phyloP scores from a whole-genome alignment of 1,140 invertebrate species.

The Olivierus martensii region DNA sequence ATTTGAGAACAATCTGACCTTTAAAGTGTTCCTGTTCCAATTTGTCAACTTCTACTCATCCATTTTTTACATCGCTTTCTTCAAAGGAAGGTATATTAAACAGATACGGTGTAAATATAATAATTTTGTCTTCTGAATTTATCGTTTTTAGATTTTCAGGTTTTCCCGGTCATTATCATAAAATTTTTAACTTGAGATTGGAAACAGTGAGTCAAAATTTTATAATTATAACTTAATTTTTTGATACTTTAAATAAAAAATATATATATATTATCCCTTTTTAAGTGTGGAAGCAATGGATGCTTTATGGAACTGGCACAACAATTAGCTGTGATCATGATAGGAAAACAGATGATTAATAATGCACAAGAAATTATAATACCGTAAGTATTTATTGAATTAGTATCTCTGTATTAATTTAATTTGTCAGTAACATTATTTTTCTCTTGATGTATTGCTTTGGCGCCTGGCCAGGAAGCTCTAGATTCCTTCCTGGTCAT shows the following conservation, averaged over 20 bases:
- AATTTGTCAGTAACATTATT: no score
- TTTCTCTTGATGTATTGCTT: no score
- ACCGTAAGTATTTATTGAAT: conserved; percentile 36
- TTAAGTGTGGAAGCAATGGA: conserved; percentile 59
- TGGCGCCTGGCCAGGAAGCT: no score
- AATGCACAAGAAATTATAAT: conserved; percentile 58
- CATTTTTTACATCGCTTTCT: conserved; percentile 72
- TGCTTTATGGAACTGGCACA: conserved; percentile 69
- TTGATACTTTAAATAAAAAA: no score
- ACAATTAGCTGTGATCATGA: conserved; percentile 70
- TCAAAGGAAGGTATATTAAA: conserved; percentile 46
- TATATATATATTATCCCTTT: conserved; percentile 10
- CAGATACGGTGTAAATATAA: no score
- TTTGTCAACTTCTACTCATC: conserved; percentile 78
- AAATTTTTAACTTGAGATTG: conserved; percentile 49
- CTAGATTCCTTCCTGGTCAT: no score
- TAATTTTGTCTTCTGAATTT: no score
- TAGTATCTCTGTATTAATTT: no score
- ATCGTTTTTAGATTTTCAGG: conserved; percentile 49
- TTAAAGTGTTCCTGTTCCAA: conserved; percentile 76
- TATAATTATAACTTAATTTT: not conserved
- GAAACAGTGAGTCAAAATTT: conserved; percentile 45
- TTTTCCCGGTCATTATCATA: conserved; percentile 57
- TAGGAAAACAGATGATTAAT: conserved; percentile 68
- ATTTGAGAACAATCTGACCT: conserved; percentile 65